Evolutionary conservation across 2,888 invertebrate genomes (phyloP), one percentile per base, ranked within the genome.

Genomic region (Anthrax anthrax): DNA sequence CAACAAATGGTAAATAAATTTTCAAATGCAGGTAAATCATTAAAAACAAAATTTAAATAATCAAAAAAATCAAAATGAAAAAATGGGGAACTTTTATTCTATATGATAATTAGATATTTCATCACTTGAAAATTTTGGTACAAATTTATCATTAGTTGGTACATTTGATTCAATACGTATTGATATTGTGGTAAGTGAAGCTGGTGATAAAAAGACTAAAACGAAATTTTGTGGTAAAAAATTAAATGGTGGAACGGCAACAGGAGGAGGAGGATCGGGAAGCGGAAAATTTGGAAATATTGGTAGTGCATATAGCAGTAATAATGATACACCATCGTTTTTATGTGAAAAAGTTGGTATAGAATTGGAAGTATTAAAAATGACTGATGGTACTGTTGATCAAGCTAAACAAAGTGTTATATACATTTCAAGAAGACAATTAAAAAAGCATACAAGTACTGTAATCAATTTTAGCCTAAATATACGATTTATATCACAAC

Each of bases 141-240:
- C 87, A 27, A 88, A 87, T 68, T 72, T 89, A 52, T 85, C 87
- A 5, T 71, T 89, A 42, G 79, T 84, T 52, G 87, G 87, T 8
- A 81, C 82, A 59, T 81, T 95, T 70, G 91, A 92, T 57, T 78
- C 82, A 8, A 80, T 95, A 72, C 78, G 88, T 53, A 87, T 95
- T 49, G 90, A 95, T 67, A 95, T 96, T 64, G 90, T 94, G 6
- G 94, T 95, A 54, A 89, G 92, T 57, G 92, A 94, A 63, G 72
- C 75, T n/a, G 75, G 76, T 4, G 72, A 71, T 36, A 78, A 76
- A 56, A 80, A 72, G 56, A 64, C 61, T 34, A 70, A 69, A 51
- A 54, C 62, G 2, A 70, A 67, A 55, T 50, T 57, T 9, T 6
- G 8, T 23, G 34, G 47, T 6, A 58, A 58, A 51, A 65, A 67